Evolutionary conservation across 2,797 vertebrate species (phyloP), one percentile per base, ranked within the genome.

Genomic region (Nannoperca obscura): DNA sequence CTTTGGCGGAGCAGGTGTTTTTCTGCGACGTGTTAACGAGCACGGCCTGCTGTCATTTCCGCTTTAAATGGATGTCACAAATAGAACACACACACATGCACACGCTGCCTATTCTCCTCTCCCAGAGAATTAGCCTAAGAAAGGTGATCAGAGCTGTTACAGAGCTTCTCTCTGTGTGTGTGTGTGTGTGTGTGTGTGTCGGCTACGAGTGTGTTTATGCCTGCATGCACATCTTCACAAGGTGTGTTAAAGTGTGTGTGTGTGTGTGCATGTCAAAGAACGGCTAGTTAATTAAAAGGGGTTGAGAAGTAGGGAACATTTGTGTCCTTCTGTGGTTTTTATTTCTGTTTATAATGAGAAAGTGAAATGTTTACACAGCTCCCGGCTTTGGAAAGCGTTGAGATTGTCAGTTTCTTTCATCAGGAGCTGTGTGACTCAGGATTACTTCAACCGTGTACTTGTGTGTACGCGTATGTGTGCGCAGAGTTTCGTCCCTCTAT

Each of bases 1-100:
- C 87, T 82, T 91, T 96, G 95, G 97, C 96, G 96, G 95, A 96
- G 95, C 95, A 96, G 95, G 95, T 96, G 95, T 95, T 96, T 96
- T 95, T 94, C 93, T 88, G 94, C 92, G 79, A 96, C 84, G 95
- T 96, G 95, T 95, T 96, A 96, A 96, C 95, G 94, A 96, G 95
- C 93, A 88, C 90, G 93, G 95, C 94, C 95, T 95, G 95, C 95
- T 96, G 95, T 96, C 95, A 96, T 95, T 95, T 91, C 94, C 93
- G 92, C 94, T 96, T 96, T 95, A 95, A 94, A 94, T 96, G 94
- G 94, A 95, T 95, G 95, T 95, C 95, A 93, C 94, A 95, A 95
- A 96, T 95, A 92, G 93, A 95, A 94, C 84, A 72, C 94, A 85
- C 85, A 87, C 85, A 78, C 80, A 54, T 42, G 53, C 71, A 74